These are phyloP conservation scores for Microcebus ravelobensis DNA, from an alignment of 2,113 vertebrate genomes.

Conservation along the genomic window DNA sequence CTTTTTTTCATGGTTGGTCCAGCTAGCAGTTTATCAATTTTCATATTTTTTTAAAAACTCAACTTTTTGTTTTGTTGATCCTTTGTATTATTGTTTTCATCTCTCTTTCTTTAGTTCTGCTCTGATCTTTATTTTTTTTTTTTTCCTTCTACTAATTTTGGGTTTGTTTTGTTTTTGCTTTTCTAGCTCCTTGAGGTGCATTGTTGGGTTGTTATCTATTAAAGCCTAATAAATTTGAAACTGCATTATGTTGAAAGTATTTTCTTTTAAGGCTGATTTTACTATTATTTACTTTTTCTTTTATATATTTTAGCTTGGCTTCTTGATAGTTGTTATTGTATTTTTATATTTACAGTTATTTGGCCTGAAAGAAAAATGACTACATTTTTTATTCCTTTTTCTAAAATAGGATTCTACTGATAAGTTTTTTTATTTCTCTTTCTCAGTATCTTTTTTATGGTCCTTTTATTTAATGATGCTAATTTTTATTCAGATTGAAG, in stretches of 20 bases:
- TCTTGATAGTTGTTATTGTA: neutral
- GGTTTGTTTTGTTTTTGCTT: neutral
- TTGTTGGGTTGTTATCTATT: neutral
- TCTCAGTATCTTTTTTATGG: neutral
- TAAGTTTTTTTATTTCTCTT: neutral
- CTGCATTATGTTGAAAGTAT: neutral
- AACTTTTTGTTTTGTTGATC: no score
- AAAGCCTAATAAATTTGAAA: neutral
- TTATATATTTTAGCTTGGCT: neutral
- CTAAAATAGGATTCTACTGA: neutral
- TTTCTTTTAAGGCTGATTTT: neutral
- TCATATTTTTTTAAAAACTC: no score
- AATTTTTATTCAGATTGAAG: neutral
- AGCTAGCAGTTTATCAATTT: neutral
- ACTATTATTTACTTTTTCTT: neutral
- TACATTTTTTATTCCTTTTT: neutral
- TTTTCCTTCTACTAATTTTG: neutral
- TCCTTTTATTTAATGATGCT: neutral
- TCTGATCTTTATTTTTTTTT: neutral
- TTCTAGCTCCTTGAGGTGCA: neutral
- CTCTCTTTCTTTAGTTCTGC: neutral
- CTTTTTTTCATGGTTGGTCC: no score
- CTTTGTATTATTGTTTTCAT: neutral
- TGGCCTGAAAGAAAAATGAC: neutral
- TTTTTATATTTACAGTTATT: no score